Evolutionary conservation across 2,113 vertebrate genomes (phyloP).

Genomic region (Candoia aspera): DNA sequence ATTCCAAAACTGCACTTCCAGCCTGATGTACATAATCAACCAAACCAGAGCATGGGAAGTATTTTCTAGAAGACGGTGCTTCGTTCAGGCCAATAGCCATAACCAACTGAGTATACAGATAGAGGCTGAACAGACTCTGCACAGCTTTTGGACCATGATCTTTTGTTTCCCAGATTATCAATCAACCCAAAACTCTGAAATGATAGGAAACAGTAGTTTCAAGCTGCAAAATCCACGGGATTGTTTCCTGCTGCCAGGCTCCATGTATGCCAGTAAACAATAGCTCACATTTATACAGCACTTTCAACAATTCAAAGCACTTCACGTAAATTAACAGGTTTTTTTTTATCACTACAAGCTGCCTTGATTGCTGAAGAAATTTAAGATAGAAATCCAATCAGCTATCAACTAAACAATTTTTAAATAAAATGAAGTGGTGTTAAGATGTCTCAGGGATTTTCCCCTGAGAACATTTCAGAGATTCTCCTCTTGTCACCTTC

Average conservation of each 20-base stretch:
- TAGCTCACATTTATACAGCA: not conserved
- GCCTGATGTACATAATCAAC: constrained; percentile 51
- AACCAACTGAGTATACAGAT: not conserved
- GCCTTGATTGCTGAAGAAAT: not conserved
- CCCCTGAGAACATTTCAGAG: not conserved
- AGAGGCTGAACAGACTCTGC: not conserved
- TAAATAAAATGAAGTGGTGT: too few species aligned
- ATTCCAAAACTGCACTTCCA: constrained; percentile 65
- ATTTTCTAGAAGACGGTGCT: not conserved
- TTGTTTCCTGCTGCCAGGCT: not conserved
- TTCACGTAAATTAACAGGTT: not conserved
- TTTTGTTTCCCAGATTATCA: not conserved
- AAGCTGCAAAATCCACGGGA: not conserved
- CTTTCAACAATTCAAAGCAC: not conserved
- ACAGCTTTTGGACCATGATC: not conserved
- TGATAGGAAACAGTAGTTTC: not conserved
- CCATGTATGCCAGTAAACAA: not conserved
- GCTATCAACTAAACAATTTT: too few species aligned
- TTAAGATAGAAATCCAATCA: too few species aligned
- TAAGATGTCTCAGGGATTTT: too few species aligned
- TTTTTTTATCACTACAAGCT: not conserved
- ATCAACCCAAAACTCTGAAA: not conserved
- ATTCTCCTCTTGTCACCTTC: not conserved
- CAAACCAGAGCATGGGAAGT: not conserved
- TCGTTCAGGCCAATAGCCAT: not conserved